Base-by-base conservation (phyloP, 2,113 vertebrate genomes). In the Prunella fulvescens region DNA sequence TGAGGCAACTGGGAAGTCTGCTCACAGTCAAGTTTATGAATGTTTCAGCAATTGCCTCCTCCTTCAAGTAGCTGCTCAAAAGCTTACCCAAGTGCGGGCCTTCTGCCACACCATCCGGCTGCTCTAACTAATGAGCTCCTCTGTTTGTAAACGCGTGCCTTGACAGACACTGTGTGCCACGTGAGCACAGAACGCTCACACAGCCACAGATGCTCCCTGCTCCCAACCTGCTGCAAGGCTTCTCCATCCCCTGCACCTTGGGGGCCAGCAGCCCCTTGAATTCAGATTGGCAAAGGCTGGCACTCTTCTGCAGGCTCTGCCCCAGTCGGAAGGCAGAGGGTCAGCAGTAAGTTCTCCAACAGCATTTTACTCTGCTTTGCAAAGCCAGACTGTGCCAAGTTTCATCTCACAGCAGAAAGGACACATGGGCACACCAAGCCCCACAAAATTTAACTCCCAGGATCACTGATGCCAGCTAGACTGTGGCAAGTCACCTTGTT, bases 341-440 rank as follows among this genome's bases (percentile, higher is more conserved):
- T 57, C 56, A 74, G 39, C 17, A 88, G 4, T 11, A 78, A 23
- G 25, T 7, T 79, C 28, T 78, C 28, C 51, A 71, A 22, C 6
- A 54, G 35, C 28, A n/a, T 33, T 40, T 48, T 22, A 28, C 14
- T 47, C n/a, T 70, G 51, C 50, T 85, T 73, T 66, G 42, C 66
- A 62, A 85, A 71, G 39, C 23, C 74, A 65, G 50, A 73, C 15
- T 23, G 29, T 47, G 31, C 14, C 1, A 1, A 71, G 33, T 33
- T 45, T n/a, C 12, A 37, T 3, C 42, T 65, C 33, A 53, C 0
- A 0, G 26, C 12, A 6, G 44, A 37, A 62, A 69, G 48, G 40
- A 87, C 37, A 78, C 8, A 4, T 0, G 2, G 28, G 7, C 24
- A 53, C 31, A 40, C 10, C 28, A 61, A 57, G 14, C 9, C 42